These are phyloP conservation scores for Chrysolina haemoptera DNA, from an alignment of 2,888 invertebrate species.

Conservation along the genomic window DNA sequence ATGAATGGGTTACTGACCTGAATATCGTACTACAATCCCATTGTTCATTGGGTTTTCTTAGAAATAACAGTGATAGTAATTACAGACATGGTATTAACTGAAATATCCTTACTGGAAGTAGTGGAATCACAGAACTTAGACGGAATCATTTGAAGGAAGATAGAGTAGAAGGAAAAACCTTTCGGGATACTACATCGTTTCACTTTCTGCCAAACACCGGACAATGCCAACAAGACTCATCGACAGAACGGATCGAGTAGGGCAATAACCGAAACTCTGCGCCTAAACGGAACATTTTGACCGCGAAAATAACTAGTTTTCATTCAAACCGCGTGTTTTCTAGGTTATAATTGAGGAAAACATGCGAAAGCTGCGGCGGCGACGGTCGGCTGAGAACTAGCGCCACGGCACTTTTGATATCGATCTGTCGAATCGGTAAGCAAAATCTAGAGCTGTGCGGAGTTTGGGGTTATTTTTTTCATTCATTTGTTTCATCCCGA, in stretches of 20 bases:
- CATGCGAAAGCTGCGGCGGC: slow-evolving; percentile 61
- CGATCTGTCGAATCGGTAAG: slow-evolving; percentile 54
- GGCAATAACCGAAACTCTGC: slow-evolving; percentile 25
- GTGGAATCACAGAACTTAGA: slow-evolving; percentile 67
- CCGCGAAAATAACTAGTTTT: slow-evolving; percentile 25
- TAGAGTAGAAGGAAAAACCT: slow-evolving; percentile 26
- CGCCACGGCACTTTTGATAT: slow-evolving; percentile 58
- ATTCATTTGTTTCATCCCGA: slow-evolving; percentile 20
- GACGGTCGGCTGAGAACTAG: slow-evolving; percentile 64
- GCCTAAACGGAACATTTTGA: slow-evolving; percentile 31
- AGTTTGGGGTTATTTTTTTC: background rate
- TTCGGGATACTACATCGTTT: slow-evolving; percentile 34
- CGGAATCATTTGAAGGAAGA: slow-evolving; percentile 64
- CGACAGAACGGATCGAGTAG: slow-evolving; percentile 24
- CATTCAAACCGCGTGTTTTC: slow-evolving; percentile 52
- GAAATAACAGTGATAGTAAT: background rate
- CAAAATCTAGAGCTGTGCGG: slow-evolving; percentile 15
- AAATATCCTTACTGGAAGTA: slow-evolving; percentile 62
- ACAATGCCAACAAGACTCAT: slow-evolving; percentile 19
- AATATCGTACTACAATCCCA: background rate
- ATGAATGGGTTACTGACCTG: background rate
- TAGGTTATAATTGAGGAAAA: slow-evolving; percentile 59
- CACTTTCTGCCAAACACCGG: slow-evolving; percentile 29
- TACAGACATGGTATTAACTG: background rate
- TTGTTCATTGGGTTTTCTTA: background rate